A percentile compares a stretch with the other conserved stretches of the same genome.
phyloP scores from a whole-genome alignment of 2,113 vertebrate species.

The Nycticebus coucang region DNA sequence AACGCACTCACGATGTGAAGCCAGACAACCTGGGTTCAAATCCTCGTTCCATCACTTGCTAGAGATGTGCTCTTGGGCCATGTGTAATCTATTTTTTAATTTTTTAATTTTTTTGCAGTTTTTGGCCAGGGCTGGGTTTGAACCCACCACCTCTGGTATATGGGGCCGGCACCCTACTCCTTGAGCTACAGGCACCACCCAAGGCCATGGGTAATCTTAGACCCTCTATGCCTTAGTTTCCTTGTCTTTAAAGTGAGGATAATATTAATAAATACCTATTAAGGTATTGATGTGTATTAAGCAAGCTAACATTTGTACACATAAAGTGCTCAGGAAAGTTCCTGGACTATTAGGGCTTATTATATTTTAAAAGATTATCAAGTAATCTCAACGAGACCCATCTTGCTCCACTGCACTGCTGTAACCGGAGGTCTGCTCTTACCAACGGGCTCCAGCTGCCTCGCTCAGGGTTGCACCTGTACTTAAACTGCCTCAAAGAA shows the following conservation, averaged over 20 bases:
- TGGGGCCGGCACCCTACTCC: too few species aligned
- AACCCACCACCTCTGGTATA: too few species aligned
- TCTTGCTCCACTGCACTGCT: not conserved
- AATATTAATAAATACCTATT: not conserved
- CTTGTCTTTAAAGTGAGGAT: not conserved
- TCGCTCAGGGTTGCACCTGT: not conserved
- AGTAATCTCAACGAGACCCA: not conserved
- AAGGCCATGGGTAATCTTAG: not conserved
- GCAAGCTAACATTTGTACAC: not conserved
- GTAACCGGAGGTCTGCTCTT: not conserved
- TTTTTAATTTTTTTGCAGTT: too few species aligned
- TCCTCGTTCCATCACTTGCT: too few species aligned
- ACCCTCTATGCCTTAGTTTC: not conserved
- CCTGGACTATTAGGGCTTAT: not conserved
- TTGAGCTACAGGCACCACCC: too few species aligned
- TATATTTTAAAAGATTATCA: conserved; percentile 1
- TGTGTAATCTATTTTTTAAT: too few species aligned
- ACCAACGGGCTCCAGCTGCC: not conserved
- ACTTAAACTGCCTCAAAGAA: not conserved
- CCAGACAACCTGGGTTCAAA: not conserved
- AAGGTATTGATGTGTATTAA: not conserved
- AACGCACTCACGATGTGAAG: not conserved
- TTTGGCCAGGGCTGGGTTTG: too few species aligned
- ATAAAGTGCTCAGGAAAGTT: not conserved
- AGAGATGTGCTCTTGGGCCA: too few species aligned